Conservation (phyloP, 2,113 vertebrate genomes). For the Chionodraco myersi region DNA sequence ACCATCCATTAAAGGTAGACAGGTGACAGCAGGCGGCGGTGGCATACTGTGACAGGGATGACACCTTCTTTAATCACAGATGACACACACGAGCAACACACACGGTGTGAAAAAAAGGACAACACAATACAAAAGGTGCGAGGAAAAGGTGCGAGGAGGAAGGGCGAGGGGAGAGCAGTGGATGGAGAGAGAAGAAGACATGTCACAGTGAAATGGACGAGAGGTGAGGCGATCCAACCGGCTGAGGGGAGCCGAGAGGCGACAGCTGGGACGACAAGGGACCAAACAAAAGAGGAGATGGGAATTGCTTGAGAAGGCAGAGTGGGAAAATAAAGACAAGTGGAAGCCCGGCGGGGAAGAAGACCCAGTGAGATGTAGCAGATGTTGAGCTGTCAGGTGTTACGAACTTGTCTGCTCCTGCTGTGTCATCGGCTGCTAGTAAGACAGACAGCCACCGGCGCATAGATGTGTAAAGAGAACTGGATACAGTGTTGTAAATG, state of each 20-base stretch:
- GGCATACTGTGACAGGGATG: conserved; percentile 59
- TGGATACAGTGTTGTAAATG: too few species aligned
- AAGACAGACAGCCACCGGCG: not conserved
- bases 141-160: conserved; percentile 2
- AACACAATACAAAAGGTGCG: not conserved
- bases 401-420: conserved; percentile 42
- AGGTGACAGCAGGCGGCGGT: conserved; percentile 60
- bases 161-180: not conserved
- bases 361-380: conserved; percentile 23
- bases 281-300: conserved; percentile 28
- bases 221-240: not conserved
- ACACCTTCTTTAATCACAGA: conserved; percentile 63
- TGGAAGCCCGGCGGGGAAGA: not conserved
- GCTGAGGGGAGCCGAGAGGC: conserved; percentile 15
- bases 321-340: conserved; percentile 9
- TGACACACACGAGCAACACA: conserved; percentile 17
- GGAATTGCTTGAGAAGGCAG: conserved; percentile 20
- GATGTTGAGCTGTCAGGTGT: conserved; percentile 54
- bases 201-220: conserved; percentile 7
- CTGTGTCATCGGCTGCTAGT: conserved; percentile 24
- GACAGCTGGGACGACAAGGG: conserved; percentile 37
- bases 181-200: not conserved
- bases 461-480: not conserved
- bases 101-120: conserved; percentile 11
- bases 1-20: conserved; percentile 60